Evolutionary conservation across 2,888 invertebrate genomes (phyloP).

Genomic region (Cyrtodaria siliqua): DNA sequence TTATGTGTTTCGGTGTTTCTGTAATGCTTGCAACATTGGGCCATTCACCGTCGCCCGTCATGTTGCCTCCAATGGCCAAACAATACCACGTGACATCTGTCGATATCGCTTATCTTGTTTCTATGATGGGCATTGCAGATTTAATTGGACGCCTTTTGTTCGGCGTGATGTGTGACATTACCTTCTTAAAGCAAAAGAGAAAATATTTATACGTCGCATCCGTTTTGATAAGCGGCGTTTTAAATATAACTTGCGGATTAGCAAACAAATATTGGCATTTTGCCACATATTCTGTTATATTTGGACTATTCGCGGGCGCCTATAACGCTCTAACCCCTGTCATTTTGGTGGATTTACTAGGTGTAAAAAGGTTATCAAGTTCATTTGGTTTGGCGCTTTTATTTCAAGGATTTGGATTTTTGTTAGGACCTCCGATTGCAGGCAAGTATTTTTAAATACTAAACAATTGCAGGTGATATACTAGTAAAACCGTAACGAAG

Average conservation of each 20-base stretch:
- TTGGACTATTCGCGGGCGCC: conserved; percentile 66
- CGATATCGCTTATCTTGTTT: conserved; percentile 60
- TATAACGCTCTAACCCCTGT: conserved; percentile 66
- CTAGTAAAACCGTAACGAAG: too few species aligned
- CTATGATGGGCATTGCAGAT: conserved; percentile 68
- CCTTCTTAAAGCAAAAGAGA: conserved; percentile 38
- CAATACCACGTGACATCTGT: conserved; percentile 49
- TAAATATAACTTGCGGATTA: conserved; percentile 29
- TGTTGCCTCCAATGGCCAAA: conserved; percentile 31
- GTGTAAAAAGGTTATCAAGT: conserved; percentile 60
- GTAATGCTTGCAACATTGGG: conserved; percentile 58
- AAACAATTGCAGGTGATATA: too few species aligned
- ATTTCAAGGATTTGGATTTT: conserved; percentile 29
- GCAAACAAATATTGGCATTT: conserved; percentile 32
- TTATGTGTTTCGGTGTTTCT: conserved; percentile 59
- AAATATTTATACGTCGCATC: conserved; percentile 33
- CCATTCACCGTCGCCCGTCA: conserved; percentile 38
- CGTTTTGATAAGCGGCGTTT: conserved; percentile 31
- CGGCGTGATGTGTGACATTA: conserved; percentile 69
- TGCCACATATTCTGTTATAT: conserved; percentile 50
- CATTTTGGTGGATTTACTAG: conserved; percentile 65
- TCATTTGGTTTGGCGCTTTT: conserved; percentile 64
- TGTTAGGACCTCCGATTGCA: conserved; percentile 34
- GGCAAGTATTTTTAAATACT: too few species aligned
- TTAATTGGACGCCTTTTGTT: conserved; percentile 65